These are phyloP conservation scores for Galbula dea DNA, from an alignment of 2,113 vertebrate species.

Conservation along the genomic window DNA sequence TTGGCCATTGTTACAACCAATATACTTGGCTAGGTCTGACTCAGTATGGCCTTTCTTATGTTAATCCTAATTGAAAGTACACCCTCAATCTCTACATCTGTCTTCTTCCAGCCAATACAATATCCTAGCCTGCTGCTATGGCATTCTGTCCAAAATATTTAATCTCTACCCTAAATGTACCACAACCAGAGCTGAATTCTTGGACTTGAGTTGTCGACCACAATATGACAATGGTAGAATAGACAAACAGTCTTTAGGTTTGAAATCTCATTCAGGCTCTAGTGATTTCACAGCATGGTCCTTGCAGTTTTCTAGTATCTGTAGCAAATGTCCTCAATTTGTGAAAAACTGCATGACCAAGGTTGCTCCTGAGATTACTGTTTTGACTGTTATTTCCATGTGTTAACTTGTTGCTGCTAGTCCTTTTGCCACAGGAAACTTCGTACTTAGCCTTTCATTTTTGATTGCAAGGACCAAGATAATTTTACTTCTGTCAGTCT, in stretches of 20 bases:
- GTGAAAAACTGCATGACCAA: background rate
- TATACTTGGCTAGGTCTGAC: background rate
- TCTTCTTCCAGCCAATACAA: background rate
- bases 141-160: background rate
- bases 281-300: background rate
- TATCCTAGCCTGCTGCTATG: background rate
- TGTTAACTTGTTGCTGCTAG: background rate
- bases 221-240: background rate
- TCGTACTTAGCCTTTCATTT: background rate
- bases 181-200: background rate
- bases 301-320: background rate
- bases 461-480: background rate
- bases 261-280: background rate
- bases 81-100: constrained; percentile 16
- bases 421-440: background rate
- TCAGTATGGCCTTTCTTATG: background rate
- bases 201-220: background rate
- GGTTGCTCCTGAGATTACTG: background rate
- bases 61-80: constrained; percentile 12
- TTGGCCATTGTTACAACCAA: background rate
- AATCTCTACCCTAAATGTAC: background rate
- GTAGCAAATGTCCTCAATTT: background rate
- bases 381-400: background rate
- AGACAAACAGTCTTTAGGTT: background rate
- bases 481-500: background rate